phyloP scores from a whole-genome alignment of 30 jellyfish, hydroid and myxozoan genomes.

The Chrysaora quinquecirrha region DNA sequence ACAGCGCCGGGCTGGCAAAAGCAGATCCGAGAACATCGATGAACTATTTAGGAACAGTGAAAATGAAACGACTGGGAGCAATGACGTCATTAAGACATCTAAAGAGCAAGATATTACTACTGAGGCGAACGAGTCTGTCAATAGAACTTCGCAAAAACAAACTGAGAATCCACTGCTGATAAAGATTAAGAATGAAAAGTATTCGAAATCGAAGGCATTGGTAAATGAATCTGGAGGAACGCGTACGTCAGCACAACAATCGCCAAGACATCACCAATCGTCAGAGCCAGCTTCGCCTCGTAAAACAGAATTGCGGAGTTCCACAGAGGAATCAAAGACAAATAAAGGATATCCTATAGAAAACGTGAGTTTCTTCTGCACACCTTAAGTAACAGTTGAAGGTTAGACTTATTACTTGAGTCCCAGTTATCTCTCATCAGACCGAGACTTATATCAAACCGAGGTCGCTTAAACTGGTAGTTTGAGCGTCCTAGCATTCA shows the following conservation, averaged over 20 bases:
- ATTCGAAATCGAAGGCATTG: background rate
- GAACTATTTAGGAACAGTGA: constrained; percentile 16
- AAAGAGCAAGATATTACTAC: background rate
- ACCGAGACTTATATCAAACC: no score
- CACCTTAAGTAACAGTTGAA: no score
- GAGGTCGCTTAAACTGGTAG: no score
- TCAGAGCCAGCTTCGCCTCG: background rate
- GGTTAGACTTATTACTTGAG: no score
- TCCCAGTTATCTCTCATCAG: no score
- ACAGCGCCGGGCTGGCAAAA: constrained; percentile 8
- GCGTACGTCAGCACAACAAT: background rate
- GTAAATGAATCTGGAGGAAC: background rate
- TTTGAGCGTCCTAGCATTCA: no score
- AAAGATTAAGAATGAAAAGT: constrained; percentile 42
- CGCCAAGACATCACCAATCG: background rate
- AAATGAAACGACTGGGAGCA: background rate
- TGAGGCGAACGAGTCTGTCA: background rate
- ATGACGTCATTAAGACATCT: background rate
- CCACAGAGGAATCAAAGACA: no score
- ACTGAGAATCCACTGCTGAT: constrained; percentile 59
- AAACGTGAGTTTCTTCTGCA: no score
- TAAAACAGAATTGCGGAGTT: no score
- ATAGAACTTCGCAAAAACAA: background rate
- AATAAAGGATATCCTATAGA: no score
- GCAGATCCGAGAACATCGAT: constrained; percentile 43